phyloP scores from a whole-genome alignment of 30 jellyfish, hydroid and myxozoan genomes.

The Phacellophora camtschatica region DNA sequence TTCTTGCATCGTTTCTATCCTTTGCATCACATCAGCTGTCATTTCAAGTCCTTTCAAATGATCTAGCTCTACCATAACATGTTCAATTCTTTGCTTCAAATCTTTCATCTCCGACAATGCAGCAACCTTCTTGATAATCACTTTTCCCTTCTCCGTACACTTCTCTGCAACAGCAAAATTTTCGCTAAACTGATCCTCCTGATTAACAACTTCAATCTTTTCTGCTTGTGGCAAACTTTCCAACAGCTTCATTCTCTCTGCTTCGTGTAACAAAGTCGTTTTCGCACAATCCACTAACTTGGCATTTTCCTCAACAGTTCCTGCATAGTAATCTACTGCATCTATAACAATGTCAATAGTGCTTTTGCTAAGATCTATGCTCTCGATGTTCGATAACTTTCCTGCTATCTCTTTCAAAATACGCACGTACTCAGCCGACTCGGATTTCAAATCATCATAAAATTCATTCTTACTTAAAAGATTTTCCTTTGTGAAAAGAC shows the following conservation, averaged over 20 bases:
- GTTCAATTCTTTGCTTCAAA: background rate
- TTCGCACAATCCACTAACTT: background rate
- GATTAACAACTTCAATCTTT: background rate
- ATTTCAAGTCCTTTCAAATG: slow-evolving; percentile 1
- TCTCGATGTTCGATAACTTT: background rate
- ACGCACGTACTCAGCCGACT: background rate
- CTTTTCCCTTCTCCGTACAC: background rate
- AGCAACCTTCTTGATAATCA: background rate
- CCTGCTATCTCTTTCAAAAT: background rate
- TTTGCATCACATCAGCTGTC: slow-evolving; percentile 7
- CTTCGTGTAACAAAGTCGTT: background rate
- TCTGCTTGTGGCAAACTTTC: slow-evolving; percentile 1
- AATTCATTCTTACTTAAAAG: background rate
- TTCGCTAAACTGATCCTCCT: slow-evolving; percentile 1
- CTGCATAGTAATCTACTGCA: background rate
- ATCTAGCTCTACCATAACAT: background rate
- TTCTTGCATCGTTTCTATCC: background rate
- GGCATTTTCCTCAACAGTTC: background rate
- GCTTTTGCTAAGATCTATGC: background rate
- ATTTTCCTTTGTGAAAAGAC: slow-evolving; percentile 10
- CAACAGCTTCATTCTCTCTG: background rate
- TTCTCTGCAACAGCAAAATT: slow-evolving; percentile 9
- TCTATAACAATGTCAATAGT: background rate
- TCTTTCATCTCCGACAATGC: background rate
- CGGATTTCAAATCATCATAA: background rate